Percentiles rank a stretch among this genome's conserved stretches.
phyloP scores from a whole-genome alignment of 2,888 invertebrate species.

The Crocallis elinguaria region DNA sequence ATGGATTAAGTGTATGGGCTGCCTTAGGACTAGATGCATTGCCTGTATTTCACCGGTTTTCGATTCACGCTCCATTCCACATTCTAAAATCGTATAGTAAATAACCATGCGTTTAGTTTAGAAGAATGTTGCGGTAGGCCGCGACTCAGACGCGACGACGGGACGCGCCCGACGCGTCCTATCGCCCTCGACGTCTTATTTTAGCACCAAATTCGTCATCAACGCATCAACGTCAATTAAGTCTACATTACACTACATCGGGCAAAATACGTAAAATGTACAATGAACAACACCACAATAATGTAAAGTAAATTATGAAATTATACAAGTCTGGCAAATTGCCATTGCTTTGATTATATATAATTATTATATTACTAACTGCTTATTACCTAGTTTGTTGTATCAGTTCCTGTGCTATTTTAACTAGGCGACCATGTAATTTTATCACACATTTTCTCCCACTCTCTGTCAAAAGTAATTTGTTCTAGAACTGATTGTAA shows the following conservation, averaged over 20 bases:
- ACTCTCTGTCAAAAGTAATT: no score
- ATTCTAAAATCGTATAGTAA: not conserved
- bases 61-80: no score
- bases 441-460: no score
- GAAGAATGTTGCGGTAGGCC: slow-evolving; percentile 11
- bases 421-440: no score
- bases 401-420: no score
- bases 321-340: slow-evolving; percentile 7
- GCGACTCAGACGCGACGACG: not conserved
- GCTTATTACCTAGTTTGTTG: no score
- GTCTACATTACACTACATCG: not conserved
- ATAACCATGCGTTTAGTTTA: not conserved
- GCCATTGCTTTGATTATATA: slow-evolving; percentile 8
- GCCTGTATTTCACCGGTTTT: no score
- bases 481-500: no score
- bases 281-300: slow-evolving; percentile 6
- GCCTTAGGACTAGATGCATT: no score
- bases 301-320: slow-evolving; percentile 9
- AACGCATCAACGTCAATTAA: slow-evolving; percentile 11
- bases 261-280: slow-evolving; percentile 4
- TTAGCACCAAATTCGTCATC: slow-evolving; percentile 15
- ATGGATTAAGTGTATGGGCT: no score
- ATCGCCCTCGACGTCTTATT: slow-evolving; percentile 5
- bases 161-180: no score
- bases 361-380: no score